A percentile compares a stretch with the other conserved stretches of the same genome.
phyloP scores from a whole-genome alignment of 2,113 vertebrate genomes.

The Pangasianodon gigas region DNA sequence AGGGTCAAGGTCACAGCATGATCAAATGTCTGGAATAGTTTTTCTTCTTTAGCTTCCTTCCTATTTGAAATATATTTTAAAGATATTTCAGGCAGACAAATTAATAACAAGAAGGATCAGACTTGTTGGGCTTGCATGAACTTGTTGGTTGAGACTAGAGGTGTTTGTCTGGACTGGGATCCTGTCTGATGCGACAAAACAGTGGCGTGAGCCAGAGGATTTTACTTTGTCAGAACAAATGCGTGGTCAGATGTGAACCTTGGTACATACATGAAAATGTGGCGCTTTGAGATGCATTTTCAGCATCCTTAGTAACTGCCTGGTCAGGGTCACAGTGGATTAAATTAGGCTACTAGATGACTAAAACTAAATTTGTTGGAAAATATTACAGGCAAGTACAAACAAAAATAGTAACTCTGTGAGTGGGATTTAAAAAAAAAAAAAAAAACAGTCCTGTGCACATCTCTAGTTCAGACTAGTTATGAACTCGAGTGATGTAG shows the following conservation, averaged over 20 bases:
- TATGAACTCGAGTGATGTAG: not conserved
- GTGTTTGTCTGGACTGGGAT: not conserved
- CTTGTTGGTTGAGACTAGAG: not conserved
- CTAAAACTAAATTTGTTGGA: not conserved
- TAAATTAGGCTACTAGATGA: not conserved
- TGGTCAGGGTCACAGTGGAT: not conserved
- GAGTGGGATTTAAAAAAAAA: not conserved
- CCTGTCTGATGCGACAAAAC: not conserved
- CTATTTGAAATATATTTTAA: too few relatives aligned
- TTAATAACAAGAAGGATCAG: too few relatives aligned
- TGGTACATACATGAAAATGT: not conserved
- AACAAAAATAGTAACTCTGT: too few relatives aligned
- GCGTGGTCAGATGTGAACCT: not conserved
- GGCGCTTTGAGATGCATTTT: not conserved
- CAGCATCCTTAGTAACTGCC: not conserved
- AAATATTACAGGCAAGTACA: not conserved
- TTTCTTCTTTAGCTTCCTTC: not conserved
- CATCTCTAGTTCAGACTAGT: not conserved
- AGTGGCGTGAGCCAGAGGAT: too few relatives aligned
- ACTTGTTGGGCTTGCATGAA: too few relatives aligned
- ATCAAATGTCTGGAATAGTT: not conserved
- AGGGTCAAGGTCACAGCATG: not conserved
- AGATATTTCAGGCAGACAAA: too few relatives aligned
- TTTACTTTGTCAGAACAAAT: not conserved
- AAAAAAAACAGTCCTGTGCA: not conserved